Evolutionary conservation across 2,888 invertebrate genomes (phyloP).

Genomic region (Drosophila cognata): DNA sequence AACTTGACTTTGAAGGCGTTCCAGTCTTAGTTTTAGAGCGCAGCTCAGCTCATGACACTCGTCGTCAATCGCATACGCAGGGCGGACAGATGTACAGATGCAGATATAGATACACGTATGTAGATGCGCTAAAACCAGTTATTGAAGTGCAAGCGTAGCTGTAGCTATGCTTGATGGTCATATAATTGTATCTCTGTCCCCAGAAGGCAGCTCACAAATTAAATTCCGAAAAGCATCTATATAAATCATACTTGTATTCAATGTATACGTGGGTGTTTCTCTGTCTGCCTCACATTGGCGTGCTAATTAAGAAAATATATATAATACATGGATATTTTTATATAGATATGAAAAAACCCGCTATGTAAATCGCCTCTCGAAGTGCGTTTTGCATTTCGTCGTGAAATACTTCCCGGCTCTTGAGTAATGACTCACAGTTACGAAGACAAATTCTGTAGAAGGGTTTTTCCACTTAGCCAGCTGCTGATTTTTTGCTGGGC

Average conservation of each 20-base stretch:
- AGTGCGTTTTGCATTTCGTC: conserved; percentile 60
- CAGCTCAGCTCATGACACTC: conserved; percentile 63
- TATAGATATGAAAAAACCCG: conserved; percentile 36
- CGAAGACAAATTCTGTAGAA: conserved; percentile 28
- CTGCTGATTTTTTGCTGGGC: conserved; percentile 18
- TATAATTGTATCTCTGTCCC: conserved; percentile 53
- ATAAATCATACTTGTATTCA: conserved; percentile 42
- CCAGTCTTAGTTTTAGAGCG: conserved; percentile 58
- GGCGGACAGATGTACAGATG: conserved; percentile 44
- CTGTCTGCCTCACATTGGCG: conserved; percentile 43
- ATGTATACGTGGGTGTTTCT: conserved; percentile 42
- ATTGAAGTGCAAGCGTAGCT: conserved; percentile 56
- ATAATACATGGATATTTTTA: conserved; percentile 14
- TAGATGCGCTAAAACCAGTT: conserved; percentile 57
- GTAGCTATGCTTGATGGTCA: conserved; percentile 56
- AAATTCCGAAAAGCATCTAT: conserved; percentile 41
- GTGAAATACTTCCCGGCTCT: conserved; percentile 60
- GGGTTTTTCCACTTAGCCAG: conserved; percentile 37
- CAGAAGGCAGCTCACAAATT: conserved; percentile 42
- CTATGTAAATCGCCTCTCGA: conserved; percentile 34
- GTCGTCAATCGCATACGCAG: conserved; percentile 60
- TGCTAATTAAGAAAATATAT: conserved; percentile 64
- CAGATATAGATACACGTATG: conserved; percentile 12
- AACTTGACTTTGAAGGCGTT: conserved; percentile 81
- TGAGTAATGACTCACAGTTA: conserved; percentile 60